phyloP scores from a whole-genome alignment of 2,113 vertebrate species.

The Anseranas semipalmata region DNA sequence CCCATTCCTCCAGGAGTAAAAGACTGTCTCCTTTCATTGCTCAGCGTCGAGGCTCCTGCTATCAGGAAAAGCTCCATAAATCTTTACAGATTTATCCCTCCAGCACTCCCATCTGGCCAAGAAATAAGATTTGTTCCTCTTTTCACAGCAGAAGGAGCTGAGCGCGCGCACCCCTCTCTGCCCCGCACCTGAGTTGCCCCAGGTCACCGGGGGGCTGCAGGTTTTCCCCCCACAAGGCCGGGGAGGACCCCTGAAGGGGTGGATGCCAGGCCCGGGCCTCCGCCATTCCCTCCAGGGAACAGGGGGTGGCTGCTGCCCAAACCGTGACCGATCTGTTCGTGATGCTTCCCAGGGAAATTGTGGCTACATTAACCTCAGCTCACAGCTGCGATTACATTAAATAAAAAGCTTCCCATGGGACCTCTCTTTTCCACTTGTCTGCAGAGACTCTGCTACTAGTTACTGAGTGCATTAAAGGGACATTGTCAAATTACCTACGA shows the following conservation, averaged over 20 bases:
- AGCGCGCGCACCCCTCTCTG: accelerated
- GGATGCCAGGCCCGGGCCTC: not conserved
- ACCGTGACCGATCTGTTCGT: accelerated
- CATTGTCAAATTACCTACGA: not conserved
- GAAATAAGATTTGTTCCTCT: not conserved
- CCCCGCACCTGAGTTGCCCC: not conserved
- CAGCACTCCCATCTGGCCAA: not conserved
- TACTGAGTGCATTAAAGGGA: not conserved
- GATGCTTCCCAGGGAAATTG: not conserved
- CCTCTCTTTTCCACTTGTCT: not conserved
- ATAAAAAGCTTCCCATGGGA: not conserved
- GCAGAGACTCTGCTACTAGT: not conserved
- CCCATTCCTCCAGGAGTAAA: accelerated
- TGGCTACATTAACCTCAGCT: not conserved
- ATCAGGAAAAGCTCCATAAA: not conserved
- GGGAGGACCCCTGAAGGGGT: not conserved
- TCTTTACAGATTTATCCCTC: not conserved
- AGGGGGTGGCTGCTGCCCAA: not conserved
- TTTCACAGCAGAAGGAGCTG: not conserved
- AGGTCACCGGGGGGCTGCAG: not conserved
- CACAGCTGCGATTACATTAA: not conserved
- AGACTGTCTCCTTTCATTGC: not conserved
- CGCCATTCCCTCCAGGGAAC: not conserved
- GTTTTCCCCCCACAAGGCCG: not conserved
- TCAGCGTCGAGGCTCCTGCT: accelerated